Conservation (phyloP, 2,797 vertebrate species). For the Phyllotis vaccarum region DNA sequence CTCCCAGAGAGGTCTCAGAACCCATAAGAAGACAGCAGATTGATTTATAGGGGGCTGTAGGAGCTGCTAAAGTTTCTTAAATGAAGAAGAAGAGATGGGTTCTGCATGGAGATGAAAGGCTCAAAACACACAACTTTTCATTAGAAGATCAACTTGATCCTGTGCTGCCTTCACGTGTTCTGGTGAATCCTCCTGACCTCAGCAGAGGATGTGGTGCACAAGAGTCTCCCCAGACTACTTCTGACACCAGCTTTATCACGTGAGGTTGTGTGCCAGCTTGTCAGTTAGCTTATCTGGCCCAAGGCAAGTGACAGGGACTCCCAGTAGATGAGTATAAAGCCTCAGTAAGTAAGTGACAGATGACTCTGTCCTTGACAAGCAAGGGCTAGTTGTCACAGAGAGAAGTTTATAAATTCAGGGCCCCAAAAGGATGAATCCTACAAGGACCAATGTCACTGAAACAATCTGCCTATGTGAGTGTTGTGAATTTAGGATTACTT, state of each 20-base stretch:
- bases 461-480: neutral
- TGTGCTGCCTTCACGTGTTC: neutral
- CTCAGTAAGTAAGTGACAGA: slow-evolving; percentile 20
- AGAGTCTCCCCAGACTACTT: neutral
- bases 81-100: neutral
- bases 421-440: neutral
- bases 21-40: neutral
- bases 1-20: neutral
- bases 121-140: neutral
- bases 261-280: neutral
- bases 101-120: neutral
- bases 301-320: slow-evolving; percentile 50
- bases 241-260: neutral
- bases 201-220: neutral
- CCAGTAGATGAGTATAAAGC: neutral
- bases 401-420: neutral
- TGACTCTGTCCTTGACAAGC: slow-evolving; percentile 19
- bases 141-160: neutral
- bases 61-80: neutral
- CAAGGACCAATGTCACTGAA: neutral
- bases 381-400: slow-evolving; percentile 40
- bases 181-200: neutral
- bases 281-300: neutral
- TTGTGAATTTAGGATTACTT: neutral
- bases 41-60: neutral